These are phyloP conservation scores for Arctopsyche grandis DNA, from an alignment of 1,140 invertebrate genomes.

Conservation along the genomic window DNA sequence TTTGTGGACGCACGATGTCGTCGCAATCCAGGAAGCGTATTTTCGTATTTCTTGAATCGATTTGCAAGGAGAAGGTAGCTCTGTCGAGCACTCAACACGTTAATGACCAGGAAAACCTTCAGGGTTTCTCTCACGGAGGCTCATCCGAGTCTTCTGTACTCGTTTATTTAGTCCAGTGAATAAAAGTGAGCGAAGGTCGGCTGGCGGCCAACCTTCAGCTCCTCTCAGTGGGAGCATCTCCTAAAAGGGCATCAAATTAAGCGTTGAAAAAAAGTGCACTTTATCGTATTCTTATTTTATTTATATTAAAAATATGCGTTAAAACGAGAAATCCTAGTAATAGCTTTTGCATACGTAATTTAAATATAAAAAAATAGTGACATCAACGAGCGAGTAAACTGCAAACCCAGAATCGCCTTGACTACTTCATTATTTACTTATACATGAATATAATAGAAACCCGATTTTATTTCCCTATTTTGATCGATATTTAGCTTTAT, in stretches of 20 bases:
- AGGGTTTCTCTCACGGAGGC: conserved; percentile 26
- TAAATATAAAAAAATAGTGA: no score
- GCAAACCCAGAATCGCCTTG: background rate
- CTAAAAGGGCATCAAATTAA: conserved; percentile 23
- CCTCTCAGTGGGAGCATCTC: background rate
- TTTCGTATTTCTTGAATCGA: no score
- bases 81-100: background rate
- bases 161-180: conserved; percentile 40
- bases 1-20: no score
- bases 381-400: background rate
- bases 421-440: no score
- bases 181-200: conserved; percentile 45
- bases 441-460: no score
- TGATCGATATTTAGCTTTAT: no score
- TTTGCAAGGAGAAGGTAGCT: background rate
- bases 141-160: conserved; percentile 4
- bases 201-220: conserved; percentile 30
- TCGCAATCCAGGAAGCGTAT: background rate
- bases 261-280: background rate
- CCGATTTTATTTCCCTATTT: no score
- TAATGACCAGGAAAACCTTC: conserved; percentile 43
- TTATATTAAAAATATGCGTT: no score
- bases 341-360: background rate
- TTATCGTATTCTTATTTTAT: background rate
- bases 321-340: background rate